A percentile compares a stretch with the other conserved stretches of the same genome.
phyloP scores from a whole-genome alignment of 1,140 invertebrate species.

The Platorchestia sp. region DNA sequence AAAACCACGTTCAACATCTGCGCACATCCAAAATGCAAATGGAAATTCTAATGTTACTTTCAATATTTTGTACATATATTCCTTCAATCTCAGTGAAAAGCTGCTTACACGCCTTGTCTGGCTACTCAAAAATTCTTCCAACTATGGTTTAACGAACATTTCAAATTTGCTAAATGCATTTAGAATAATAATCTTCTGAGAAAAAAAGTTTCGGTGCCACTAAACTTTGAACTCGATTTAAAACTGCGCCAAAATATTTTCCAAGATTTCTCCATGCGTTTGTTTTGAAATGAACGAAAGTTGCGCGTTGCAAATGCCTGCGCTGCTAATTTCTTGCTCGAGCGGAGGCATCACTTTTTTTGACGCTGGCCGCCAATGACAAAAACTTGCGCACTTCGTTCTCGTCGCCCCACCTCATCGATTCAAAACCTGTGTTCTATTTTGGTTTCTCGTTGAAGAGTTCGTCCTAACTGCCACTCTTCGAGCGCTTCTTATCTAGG shows the following conservation, averaged over 20 bases:
- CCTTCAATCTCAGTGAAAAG: too few relatives aligned
- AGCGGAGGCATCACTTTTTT: background rate
- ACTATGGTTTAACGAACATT: too few relatives aligned
- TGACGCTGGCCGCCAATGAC: background rate
- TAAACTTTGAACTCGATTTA: too few relatives aligned
- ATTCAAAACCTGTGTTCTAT: background rate
- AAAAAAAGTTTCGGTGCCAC: too few relatives aligned
- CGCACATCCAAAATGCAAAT: too few relatives aligned
- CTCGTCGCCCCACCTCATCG: background rate
- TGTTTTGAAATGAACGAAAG: background rate
- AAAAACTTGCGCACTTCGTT: background rate
- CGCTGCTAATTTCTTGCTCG: background rate
- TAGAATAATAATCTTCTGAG: too few relatives aligned
- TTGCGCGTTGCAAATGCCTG: background rate
- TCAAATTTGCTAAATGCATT: too few relatives aligned
- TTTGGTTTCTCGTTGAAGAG: background rate
- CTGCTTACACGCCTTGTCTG: too few relatives aligned
- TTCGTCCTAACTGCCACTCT: background rate
- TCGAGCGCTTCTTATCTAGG: background rate
- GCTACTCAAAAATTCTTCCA: too few relatives aligned
- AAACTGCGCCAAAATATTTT: background rate
- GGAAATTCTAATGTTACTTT: too few relatives aligned
- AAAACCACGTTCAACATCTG: too few relatives aligned
- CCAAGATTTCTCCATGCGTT: background rate
- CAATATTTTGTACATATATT: too few relatives aligned